Conservation (phyloP, 1,140 invertebrate species). For the Bombus confusus region DNA sequence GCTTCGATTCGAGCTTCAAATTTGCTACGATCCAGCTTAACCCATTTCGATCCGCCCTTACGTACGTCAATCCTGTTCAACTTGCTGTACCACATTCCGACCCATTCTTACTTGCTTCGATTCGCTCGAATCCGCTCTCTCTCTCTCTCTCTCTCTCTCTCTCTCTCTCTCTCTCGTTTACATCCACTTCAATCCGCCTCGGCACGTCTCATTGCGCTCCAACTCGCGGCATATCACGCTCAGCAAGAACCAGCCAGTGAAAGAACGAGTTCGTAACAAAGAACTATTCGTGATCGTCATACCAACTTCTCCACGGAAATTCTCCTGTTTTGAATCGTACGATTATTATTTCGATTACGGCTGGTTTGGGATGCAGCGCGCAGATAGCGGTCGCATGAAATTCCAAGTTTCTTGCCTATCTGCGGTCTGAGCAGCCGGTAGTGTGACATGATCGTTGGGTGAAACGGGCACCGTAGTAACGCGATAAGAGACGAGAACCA, state of each 20-base stretch:
- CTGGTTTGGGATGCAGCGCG: constrained; percentile 1
- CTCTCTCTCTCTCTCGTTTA: not conserved
- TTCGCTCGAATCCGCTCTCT: not conserved
- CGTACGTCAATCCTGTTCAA: not conserved
- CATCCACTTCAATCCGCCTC: not conserved
- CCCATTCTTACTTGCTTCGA: not conserved
- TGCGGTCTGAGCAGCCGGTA: constrained; percentile 29
- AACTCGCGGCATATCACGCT: not conserved
- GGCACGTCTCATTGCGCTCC: not conserved
- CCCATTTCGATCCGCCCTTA: not conserved
- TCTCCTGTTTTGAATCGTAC: not conserved
- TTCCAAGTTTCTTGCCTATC: constrained; percentile 46
- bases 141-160: not conserved
- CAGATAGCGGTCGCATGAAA: constrained; percentile 21
- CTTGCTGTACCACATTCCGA: not conserved
- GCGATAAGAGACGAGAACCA: constrained; percentile 60
- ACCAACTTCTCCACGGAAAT: not conserved
- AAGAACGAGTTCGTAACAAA: not conserved
- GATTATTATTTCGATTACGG: constrained; percentile 38
- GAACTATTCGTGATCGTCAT: not conserved
- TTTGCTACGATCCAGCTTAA: not conserved
- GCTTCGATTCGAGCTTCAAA: too few relatives aligned
- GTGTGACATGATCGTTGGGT: constrained; percentile 37
- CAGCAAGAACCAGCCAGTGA: not conserved
- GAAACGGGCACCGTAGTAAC: constrained; percentile 40